These are phyloP conservation scores for Microtus pennsylvanicus DNA, from an alignment of 2,113 vertebrate species.

Conservation along the genomic window DNA sequence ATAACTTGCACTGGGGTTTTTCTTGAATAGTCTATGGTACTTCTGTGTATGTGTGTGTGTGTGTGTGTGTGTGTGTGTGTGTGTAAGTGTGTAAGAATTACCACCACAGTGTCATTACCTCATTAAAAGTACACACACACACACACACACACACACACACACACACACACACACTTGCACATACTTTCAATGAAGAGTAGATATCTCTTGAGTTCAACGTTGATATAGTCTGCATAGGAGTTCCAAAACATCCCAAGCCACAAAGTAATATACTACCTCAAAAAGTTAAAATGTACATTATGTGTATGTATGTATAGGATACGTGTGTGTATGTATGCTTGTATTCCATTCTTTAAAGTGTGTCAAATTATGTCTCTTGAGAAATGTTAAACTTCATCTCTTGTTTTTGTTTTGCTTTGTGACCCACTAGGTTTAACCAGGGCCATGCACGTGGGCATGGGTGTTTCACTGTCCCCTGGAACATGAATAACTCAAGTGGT, in stretches of 20 bases:
- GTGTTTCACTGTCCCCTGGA: neutral
- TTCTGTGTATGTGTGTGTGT: no score
- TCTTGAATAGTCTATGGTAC: neutral
- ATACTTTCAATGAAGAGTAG: neutral
- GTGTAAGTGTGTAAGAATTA: neutral
- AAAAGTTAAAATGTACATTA: no score
- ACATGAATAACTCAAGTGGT: neutral
- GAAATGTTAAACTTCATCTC: neutral
- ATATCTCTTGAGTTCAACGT: neutral
- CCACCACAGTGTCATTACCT: neutral
- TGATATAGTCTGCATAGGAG: neutral
- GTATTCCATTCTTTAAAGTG: neutral
- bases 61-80: no score
- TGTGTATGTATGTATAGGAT: no score
- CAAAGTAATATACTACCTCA: neutral
- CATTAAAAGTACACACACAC: neutral
- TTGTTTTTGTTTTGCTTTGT: neutral
- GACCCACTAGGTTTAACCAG: neutral
- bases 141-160: no score
- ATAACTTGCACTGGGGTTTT: neutral
- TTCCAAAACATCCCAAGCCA: neutral
- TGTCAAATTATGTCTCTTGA: neutral
- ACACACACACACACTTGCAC: neutral
- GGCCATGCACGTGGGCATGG: neutral
- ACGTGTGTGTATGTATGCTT: neutral